Evolutionary conservation across 1,140 invertebrate species (phyloP).

Genomic region (Vollenhovia emeryi): DNA sequence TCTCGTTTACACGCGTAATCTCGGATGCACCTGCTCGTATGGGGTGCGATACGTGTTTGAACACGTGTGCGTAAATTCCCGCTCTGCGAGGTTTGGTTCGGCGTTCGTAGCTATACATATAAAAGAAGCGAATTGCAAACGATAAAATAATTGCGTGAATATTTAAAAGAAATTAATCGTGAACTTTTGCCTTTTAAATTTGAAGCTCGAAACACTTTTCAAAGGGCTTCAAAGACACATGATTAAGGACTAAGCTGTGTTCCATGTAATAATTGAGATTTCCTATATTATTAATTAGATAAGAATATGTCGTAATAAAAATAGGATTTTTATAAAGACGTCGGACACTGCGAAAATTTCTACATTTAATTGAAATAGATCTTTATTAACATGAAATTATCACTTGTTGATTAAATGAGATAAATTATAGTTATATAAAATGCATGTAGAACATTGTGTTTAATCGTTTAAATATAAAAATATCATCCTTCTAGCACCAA

Average conservation of each 20-base stretch:
- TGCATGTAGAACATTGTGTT: background rate
- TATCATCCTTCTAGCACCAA: background rate
- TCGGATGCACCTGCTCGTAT: conserved; percentile 67
- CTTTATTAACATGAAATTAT: background rate
- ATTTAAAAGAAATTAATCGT: background rate
- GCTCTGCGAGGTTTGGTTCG: background rate
- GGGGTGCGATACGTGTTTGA: conserved; percentile 10
- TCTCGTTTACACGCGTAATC: conserved; percentile 57
- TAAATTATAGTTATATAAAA: background rate
- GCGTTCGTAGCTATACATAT: background rate
- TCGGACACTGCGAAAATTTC: too few relatives aligned
- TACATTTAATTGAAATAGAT: background rate
- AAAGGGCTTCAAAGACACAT: background rate
- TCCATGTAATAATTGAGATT: too few relatives aligned
- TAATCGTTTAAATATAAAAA: background rate
- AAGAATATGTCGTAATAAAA: too few relatives aligned
- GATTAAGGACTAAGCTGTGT: background rate
- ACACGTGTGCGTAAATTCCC: background rate
- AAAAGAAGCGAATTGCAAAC: background rate
- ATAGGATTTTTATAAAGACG: too few relatives aligned
- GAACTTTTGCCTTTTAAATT: background rate
- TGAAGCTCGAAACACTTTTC: background rate
- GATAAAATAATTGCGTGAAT: conserved; percentile 11
- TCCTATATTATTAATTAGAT: too few relatives aligned
- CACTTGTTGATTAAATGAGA: background rate